Base-by-base conservation (phyloP, 2,113 vertebrate genomes). In the Microtus pennsylvanicus region DNA sequence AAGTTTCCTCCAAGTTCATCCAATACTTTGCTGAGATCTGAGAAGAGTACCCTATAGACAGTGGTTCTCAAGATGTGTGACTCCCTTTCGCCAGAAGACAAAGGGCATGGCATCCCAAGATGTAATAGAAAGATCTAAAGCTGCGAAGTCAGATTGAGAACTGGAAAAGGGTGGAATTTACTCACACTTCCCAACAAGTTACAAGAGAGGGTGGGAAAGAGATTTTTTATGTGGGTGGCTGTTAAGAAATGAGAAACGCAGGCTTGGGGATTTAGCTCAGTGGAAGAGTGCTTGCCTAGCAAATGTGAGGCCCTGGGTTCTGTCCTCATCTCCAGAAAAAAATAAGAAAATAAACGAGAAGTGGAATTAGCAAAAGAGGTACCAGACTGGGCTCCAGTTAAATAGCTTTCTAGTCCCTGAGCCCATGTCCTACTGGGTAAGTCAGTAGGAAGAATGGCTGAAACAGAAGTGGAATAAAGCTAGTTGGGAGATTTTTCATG, bases 11-110 rank as follows among this genome's bases (percentile, higher is more conserved):
- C 14, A 33, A 42, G n/a, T 85, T 78, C n/a, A 72, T 67, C 28
- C 6, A 81, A 50, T 30, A 35, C 38, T 12, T 94, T 50, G n/a
- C 19, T 72, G 72, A 86, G 28, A 26, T 50, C 1, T 21, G 26
- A 86, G 74, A 50, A 65, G 19, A 35, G 9, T 38, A 19, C 3
- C 78, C 33, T 75, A 22, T 38, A 55, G 35, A 28, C 3, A 63
- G 6, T 50, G 47, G 24, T 55, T 55, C 28, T 35, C n/a, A 58
- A 50, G 55, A 83, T 38, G 42, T 61, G 76, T 14, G 52, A 63
- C 0, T 5, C 13, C 24, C 2, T n/a, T 42, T 24, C 4, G 14
- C 26, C 28, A 26, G 26, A 45, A 38, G 7, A 4, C 7, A 24
- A 83, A 47, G 14, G 0, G 50, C 13, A 0, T 3, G 38, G 61